These are phyloP conservation scores for Metallyticus violacea DNA, from an alignment of 2,888 invertebrate species.

Conservation along the genomic window DNA sequence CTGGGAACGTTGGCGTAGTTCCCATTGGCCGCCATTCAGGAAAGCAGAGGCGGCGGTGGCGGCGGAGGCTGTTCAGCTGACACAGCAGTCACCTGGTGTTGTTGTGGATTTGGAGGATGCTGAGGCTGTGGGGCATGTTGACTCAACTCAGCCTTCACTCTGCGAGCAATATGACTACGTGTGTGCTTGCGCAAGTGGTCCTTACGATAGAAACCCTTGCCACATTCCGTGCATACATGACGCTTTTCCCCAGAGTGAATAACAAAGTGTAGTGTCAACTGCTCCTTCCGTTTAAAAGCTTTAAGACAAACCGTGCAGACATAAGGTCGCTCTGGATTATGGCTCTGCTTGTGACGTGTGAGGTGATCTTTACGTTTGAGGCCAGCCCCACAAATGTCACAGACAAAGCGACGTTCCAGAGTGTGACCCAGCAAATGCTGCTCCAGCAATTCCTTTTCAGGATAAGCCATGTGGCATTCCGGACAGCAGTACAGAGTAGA, in stretches of 20 bases:
- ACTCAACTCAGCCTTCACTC: slow-evolving; percentile 80
- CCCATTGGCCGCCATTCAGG: slow-evolving; percentile 37
- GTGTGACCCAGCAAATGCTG: slow-evolving; percentile 86
- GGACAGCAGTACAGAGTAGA: slow-evolving; percentile 84
- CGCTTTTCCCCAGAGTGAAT: slow-evolving; percentile 88
- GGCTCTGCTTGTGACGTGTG: slow-evolving; percentile 82
- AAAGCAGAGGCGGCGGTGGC: slow-evolving; percentile 32
- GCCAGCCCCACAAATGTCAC: slow-evolving; percentile 86
- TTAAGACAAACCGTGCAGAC: slow-evolving; percentile 85
- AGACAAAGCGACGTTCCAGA: slow-evolving; percentile 79
- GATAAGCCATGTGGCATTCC: slow-evolving; percentile 87
- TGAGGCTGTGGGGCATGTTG: slow-evolving; percentile 53
- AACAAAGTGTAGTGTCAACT: slow-evolving; percentile 82
- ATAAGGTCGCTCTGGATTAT: slow-evolving; percentile 85
- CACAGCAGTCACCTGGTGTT: slow-evolving; percentile 26
- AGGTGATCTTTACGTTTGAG: slow-evolving; percentile 83
- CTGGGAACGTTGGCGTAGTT: slow-evolving; percentile 36
- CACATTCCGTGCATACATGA: slow-evolving; percentile 83
- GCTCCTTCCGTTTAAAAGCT: slow-evolving; percentile 86
- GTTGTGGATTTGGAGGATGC: slow-evolving; percentile 20
- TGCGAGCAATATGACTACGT: slow-evolving; percentile 77
- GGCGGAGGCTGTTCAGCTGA: slow-evolving; percentile 32
- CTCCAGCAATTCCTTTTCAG: slow-evolving; percentile 77
- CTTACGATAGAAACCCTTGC: slow-evolving; percentile 86
- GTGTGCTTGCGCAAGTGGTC: slow-evolving; percentile 84